A percentile compares a stretch with the other conserved stretches of the same genome.
phyloP scores from a whole-genome alignment of 2,113 vertebrate species.

The Psittacula cyanocephala region DNA sequence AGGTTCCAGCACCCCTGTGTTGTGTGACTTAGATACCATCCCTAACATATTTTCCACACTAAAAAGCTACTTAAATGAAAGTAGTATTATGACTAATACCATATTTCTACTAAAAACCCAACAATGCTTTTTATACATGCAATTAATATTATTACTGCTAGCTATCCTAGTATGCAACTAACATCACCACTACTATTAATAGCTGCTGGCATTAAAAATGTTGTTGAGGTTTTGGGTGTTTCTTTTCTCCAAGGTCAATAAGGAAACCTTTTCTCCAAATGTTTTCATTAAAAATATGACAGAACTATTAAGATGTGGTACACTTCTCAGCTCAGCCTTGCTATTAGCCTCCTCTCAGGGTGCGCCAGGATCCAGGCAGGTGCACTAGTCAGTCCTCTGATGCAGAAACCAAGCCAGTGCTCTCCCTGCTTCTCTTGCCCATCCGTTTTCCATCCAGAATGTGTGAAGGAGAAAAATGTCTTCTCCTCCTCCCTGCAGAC shows the following conservation, averaged over 20 bases:
- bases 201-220: neutral
- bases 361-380: neutral
- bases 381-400: neutral
- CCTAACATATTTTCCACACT: neutral
- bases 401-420: neutral
- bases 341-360: neutral
- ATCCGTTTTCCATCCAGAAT: neutral
- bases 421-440: neutral
- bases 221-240: neutral
- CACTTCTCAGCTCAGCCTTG: neutral
- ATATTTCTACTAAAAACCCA: neutral
- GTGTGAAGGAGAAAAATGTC: neutral
- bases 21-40: neutral
- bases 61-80: neutral
- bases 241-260: neutral
- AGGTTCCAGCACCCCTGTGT: neutral
- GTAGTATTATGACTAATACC: neutral
- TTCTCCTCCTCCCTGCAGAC: neutral
- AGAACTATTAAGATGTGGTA: neutral
- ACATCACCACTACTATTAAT: neutral
- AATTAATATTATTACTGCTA: neutral
- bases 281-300: neutral
- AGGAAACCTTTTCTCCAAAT: neutral
- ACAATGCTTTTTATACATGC: neutral
- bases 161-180: neutral